phyloP scores from a whole-genome alignment of 30 jellyfish, hydroid and myxozoan species.

The Turritopsis rubra region DNA sequence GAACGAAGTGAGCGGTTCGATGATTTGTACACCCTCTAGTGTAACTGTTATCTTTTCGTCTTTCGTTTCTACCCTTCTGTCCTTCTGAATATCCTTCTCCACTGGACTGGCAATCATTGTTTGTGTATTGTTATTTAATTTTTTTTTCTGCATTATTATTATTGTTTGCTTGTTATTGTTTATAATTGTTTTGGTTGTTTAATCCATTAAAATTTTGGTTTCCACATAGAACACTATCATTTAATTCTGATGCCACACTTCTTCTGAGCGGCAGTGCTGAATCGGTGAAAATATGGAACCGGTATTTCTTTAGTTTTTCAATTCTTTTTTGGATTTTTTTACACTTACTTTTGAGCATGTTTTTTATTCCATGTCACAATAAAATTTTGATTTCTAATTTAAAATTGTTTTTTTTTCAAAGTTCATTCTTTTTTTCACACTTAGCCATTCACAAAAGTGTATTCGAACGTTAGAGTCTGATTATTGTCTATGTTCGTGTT shows the following conservation, averaged over 20 bases:
- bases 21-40: no score
- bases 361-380: neutral
- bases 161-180: no score
- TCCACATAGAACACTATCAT: conserved; percentile 69
- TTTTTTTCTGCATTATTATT: no score
- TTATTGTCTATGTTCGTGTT: conserved; percentile 67
- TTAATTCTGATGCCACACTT: conserved; percentile 79
- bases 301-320: conserved; percentile 45
- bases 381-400: neutral
- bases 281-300: conserved; percentile 84
- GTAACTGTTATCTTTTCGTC: no score
- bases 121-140: no score
- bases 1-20: no score
- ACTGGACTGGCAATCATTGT: no score
- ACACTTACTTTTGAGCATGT: neutral
- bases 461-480: conserved; percentile 88
- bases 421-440: neutral
- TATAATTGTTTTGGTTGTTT: no score
- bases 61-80: no score
- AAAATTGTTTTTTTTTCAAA: neutral
- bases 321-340: neutral
- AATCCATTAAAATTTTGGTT: no score
- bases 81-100: no score
- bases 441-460: conserved; percentile 69
- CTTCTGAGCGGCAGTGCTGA: conserved; percentile 88